Conservation (phyloP, 2,113 vertebrate species). For the Labeo catla region DNA sequence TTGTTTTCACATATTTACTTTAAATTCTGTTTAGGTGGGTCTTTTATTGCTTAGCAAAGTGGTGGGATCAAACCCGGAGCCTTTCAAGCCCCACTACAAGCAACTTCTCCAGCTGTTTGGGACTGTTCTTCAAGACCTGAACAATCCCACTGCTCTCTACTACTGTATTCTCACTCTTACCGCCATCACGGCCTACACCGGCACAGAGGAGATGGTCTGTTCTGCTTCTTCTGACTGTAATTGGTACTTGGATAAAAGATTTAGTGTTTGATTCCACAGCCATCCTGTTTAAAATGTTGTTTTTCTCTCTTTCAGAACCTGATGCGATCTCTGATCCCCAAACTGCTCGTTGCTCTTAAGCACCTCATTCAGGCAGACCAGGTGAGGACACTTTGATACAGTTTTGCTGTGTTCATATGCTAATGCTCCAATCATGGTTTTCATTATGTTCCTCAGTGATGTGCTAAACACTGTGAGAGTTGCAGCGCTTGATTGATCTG, state of each 20-base stretch:
- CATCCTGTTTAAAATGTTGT: not conserved
- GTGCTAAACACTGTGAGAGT: slow-evolving; percentile 19
- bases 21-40: slow-evolving; percentile 74
- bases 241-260: not conserved
- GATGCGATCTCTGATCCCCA: slow-evolving; percentile 79
- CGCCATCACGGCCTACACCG: slow-evolving; percentile 72
- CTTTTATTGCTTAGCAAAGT: slow-evolving; percentile 84
- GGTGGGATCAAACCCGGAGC: slow-evolving; percentile 79
- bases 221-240: too few species aligned
- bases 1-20: not conserved
- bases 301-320: slow-evolving; percentile 73
- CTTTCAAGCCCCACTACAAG: slow-evolving; percentile 78
- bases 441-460: slow-evolving; percentile 5
- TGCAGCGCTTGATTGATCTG: not conserved
- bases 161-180: slow-evolving; percentile 84
- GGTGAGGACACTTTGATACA: slow-evolving; percentile 66
- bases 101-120: slow-evolving; percentile 82
- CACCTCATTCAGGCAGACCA: slow-evolving; percentile 81
- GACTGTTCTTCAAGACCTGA: slow-evolving; percentile 75
- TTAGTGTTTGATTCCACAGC: not conserved
- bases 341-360: slow-evolving; percentile 78
- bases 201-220: slow-evolving; percentile 82
- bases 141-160: slow-evolving; percentile 78
- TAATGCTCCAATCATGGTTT: slow-evolving; percentile 5
- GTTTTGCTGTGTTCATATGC: not conserved